phyloP scores from a whole-genome alignment of 92 coral and sea anemone genomes.

The Metridium senile region DNA sequence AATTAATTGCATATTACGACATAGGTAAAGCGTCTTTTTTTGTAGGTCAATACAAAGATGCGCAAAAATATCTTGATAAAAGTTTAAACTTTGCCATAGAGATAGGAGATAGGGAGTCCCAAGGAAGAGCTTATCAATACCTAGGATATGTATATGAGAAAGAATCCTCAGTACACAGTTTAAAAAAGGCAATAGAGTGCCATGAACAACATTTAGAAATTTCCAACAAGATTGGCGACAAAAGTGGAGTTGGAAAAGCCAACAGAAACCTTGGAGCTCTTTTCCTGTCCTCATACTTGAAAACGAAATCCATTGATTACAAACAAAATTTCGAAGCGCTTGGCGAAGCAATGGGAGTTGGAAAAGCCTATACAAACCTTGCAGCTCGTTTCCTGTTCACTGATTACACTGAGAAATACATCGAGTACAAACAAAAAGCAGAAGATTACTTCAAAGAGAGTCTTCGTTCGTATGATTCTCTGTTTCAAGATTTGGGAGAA shows the following conservation, averaged over 20 bases:
- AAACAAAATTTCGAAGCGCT: too few relatives aligned
- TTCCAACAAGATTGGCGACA: not conserved
- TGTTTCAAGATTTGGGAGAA: conserved; percentile 10
- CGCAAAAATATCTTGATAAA: not conserved
- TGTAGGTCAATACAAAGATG: not conserved
- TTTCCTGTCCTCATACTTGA: too few relatives aligned
- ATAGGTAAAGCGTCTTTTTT: not conserved
- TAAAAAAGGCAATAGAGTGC: not conserved
- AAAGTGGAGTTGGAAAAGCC: too few relatives aligned
- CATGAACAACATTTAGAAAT: not conserved
- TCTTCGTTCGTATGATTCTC: conserved; percentile 5
- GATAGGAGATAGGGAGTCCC: not conserved
- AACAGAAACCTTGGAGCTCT: too few relatives aligned
- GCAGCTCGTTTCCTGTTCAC: not conserved
- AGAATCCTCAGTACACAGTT: not conserved
- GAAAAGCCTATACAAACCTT: not conserved
- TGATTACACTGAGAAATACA: not conserved
- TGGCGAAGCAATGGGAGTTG: too few relatives aligned
- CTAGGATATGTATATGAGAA: conserved; percentile 16
- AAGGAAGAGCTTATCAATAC: conserved; percentile 9
- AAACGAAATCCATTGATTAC: too few relatives aligned
- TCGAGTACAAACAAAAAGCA: not conserved
- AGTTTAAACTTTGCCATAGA: not conserved
- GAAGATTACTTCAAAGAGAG: conserved; percentile 1
- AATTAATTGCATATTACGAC: not conserved